Evolutionary conservation across 1,140 invertebrate genomes (phyloP).

Genomic region (Amphibalanus amphitrite): DNA sequence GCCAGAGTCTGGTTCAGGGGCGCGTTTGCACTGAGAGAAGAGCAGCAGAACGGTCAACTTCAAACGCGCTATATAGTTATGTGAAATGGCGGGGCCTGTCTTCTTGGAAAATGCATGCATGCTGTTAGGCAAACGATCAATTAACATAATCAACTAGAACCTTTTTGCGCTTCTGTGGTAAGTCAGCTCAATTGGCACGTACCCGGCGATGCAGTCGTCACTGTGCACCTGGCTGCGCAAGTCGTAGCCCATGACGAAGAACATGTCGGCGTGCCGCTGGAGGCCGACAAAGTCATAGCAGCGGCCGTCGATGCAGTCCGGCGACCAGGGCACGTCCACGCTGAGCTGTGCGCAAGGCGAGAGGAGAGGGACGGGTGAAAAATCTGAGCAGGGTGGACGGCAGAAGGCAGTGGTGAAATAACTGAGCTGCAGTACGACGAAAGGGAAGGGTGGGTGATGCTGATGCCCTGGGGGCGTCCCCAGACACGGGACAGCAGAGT

Average conservation of each 20-base stretch:
- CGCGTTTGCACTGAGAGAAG: slow-evolving; percentile 23
- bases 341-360: slow-evolving; percentile 22
- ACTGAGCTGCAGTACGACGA: too few species aligned
- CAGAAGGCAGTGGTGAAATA: too few species aligned
- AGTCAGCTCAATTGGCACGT: background rate
- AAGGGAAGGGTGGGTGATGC: too few species aligned
- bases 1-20: slow-evolving; percentile 13
- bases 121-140: too few species aligned
- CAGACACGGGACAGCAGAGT: too few species aligned
- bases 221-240: slow-evolving; percentile 28
- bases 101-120: too few species aligned
- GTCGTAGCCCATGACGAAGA: slow-evolving; percentile 33
- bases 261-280: slow-evolving; percentile 23
- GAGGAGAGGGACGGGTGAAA: too few species aligned
- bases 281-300: slow-evolving; percentile 29
- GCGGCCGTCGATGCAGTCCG: slow-evolving; percentile 26
- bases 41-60: background rate
- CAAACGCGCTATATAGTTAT: background rate
- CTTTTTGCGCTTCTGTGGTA: too few species aligned
- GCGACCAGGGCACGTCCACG: slow-evolving; percentile 30
- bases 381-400: too few species aligned
- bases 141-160: too few species aligned
- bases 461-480: too few species aligned
- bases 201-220: slow-evolving; percentile 24
- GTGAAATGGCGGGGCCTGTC: too few species aligned